Base-by-base conservation (phyloP, 2,113 vertebrate species). In the Corythaixoides concolor region DNA sequence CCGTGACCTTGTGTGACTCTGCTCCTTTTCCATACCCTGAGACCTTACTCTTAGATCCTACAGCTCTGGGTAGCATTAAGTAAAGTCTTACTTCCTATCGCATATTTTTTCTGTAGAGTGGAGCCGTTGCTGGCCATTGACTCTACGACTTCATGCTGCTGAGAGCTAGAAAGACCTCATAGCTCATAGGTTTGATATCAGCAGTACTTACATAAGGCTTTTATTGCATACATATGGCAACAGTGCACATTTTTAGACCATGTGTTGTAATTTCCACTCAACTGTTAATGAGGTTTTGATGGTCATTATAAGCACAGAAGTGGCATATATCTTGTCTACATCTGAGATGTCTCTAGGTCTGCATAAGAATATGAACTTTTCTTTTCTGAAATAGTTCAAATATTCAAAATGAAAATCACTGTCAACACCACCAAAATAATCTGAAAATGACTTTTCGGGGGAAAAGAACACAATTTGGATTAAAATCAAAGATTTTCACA, bases 391-490 rank as follows among this genome's bases (percentile, higher is more conserved):
- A 30, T 3, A n/a, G 2, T 39, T 58, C 37, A 50, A 95, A 53
- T 7, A n/a, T 21, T 62, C 4, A 18, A 52, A 52, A 41, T 32
- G 3, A 64, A 79, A 83, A 62, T n/a, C 22, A 8, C 18, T 28
- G 5, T 2, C 39, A 22, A 4, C 3, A 17, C 5, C 1, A 56
- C 2, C 5, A 41, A 85, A 85, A 62, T 39, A 68, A 66, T 11
- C 21, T 16, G 20, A 56, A 67, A 60, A 45, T 6, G 0, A 2
- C 1, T 50, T 88, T 73, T 70, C 5, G 3, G 39, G 13, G n/a
- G 12, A 53, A 70, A 15, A 79, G 3, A 27, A 9, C 4, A 19
- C 2, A 13, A 6, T 11, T 66, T 15, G 7, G 18, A 47, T 72
- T 50, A 60, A 37, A 89, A 77, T 19, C 1, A 33, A 81, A 88